Evolutionary conservation across 2,888 invertebrate genomes (phyloP).

Genomic region (Adela reaumurella): DNA sequence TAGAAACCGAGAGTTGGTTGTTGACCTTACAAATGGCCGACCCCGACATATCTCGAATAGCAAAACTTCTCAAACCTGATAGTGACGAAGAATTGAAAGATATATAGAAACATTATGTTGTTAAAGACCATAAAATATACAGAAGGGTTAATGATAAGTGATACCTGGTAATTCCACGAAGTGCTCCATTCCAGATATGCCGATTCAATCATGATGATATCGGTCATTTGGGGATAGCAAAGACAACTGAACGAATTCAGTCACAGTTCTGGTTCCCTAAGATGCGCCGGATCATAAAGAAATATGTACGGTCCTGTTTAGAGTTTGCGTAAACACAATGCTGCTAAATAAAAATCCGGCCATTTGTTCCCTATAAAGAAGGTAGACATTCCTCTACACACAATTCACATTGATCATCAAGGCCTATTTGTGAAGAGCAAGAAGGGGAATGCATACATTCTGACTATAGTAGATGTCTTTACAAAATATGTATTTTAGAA

Average conservation of each 20-base stretch:
- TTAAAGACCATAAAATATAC: conserved; percentile 6
- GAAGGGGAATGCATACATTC: conserved; percentile 20
- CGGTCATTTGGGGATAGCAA: too few relatives aligned
- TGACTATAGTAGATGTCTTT: conserved; percentile 20
- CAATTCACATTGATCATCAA: conserved; percentile 22
- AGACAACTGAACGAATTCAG: too few relatives aligned
- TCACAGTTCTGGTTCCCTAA: too few relatives aligned
- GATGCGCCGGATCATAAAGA: too few relatives aligned
- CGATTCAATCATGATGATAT: too few relatives aligned
- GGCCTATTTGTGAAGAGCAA: conserved; percentile 19
- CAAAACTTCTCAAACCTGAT: conserved; percentile 7
- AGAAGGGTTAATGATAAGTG: conserved; percentile 3
- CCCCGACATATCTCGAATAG: conserved; percentile 8
- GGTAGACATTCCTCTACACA: conserved; percentile 18
- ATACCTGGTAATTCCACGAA: background rate
- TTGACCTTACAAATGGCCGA: conserved; percentile 7
- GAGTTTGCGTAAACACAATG: too few relatives aligned
- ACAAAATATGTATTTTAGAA: conserved; percentile 21
- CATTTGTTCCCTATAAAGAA: conserved; percentile 15
- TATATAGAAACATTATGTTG: conserved; percentile 4
- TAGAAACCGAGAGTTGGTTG: conserved; percentile 9
- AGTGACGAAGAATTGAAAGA: conserved; percentile 5
- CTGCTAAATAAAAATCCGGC: too few relatives aligned
- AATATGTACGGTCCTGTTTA: too few relatives aligned
- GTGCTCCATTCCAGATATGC: background rate